Evolutionary conservation across 1,140 invertebrate species (phyloP).

Genomic region (Drosophila sturtevanti): DNA sequence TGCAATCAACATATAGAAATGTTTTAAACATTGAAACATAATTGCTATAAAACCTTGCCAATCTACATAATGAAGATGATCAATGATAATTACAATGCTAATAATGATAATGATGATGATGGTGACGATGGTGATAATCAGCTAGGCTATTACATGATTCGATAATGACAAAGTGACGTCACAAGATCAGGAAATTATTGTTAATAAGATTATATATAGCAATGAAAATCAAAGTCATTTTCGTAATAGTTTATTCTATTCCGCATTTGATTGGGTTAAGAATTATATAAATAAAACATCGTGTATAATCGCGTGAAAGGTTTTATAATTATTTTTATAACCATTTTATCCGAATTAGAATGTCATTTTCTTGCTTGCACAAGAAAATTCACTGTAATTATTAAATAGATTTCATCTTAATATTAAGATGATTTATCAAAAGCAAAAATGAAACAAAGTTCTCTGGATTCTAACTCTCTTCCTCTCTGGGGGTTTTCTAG

Average conservation of each 20-base stretch:
- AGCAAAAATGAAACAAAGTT: no score
- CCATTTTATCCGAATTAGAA: no score
- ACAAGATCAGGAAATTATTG: not conserved
- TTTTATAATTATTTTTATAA: no score
- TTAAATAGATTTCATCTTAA: no score
- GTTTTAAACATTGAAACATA: slow-evolving; percentile 28
- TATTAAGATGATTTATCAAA: no score
- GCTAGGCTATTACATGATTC: not conserved
- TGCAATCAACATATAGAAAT: slow-evolving; percentile 42
- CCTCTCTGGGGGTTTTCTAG: no score
- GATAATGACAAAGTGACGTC: not conserved
- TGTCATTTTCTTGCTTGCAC: no score
- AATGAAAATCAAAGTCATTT: not conserved
- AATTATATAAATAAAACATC: no score
- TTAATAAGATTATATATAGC: not conserved
- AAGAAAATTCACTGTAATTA: no score
- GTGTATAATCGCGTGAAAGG: no score
- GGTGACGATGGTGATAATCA: not conserved
- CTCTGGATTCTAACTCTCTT: no score
- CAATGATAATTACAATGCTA: not conserved
- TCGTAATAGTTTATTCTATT: no score
- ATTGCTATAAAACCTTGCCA: slow-evolving; percentile 16
- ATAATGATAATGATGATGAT: not conserved
- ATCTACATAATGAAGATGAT: slow-evolving; percentile 15
- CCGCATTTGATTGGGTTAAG: not conserved